Conservation (phyloP, 2,888 invertebrate species). For the Aleiodes testaceus region DNA sequence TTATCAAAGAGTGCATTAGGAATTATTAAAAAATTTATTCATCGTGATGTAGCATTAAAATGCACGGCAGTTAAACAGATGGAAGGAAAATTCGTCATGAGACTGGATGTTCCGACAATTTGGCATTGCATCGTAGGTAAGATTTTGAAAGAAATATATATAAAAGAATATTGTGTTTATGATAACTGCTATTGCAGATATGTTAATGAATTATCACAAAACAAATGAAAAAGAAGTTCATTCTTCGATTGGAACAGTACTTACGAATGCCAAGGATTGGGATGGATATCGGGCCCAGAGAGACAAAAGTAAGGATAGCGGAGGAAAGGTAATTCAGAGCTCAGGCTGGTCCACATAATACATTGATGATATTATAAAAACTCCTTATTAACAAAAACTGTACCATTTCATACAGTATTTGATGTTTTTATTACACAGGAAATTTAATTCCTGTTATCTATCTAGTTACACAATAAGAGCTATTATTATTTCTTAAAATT, state of each 20-base stretch:
- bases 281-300: not conserved
- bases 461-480: too few species aligned
- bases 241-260: not conserved
- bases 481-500: too few species aligned
- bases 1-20: not conserved
- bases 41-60: not conserved
- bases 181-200: not conserved
- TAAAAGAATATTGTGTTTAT: not conserved
- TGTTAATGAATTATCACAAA: not conserved
- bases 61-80: not conserved
- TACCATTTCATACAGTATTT: too few species aligned
- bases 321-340: too few species aligned
- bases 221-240: not conserved
- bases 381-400: too few species aligned
- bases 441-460: too few species aligned
- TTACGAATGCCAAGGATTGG: not conserved
- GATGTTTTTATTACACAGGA: too few species aligned
- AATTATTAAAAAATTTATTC: not conserved
- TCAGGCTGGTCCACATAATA: too few species aligned
- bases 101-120: not conserved
- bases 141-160: not conserved
- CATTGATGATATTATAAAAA: too few species aligned
- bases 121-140: conserved; percentile 2
- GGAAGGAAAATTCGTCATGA: conserved; percentile 1
- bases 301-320: not conserved